Evolutionary conservation across 2,797 vertebrate genomes (phyloP), one percentile per base, ranked within the genome.

Genomic region (Etheostoma perlongum): DNA sequence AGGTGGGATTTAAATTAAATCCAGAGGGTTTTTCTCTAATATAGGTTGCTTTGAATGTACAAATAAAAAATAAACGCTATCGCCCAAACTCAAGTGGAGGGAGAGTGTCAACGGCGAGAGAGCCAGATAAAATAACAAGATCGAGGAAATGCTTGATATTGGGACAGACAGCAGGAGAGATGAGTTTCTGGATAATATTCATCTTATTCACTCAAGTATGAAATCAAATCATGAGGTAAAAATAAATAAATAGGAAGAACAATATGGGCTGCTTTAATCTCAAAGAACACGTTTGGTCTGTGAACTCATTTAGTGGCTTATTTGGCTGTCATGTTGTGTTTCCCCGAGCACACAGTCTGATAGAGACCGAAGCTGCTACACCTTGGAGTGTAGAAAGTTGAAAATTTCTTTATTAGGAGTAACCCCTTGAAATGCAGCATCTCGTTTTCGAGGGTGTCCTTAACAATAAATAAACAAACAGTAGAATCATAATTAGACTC

Each of bases 1-100:
- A 92, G 89, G 78, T 90, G 74, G 84, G 90, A 91, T 92, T 92
- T 89, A 72, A 84, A 61, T 83, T 89, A 83, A 93, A 93, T 90
- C 85, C 84, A 74, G 40, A 84, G 58, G 46, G 21, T 67, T 68
- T 21, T 47, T 47, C 66, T 67, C 60, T 73, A 85, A 88, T 88
- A 86, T 83, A 83, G 79, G 59, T 78, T 83, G 68, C 59, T 84
- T 78, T 86, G 75, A 92, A 84, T 91, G 79, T 85, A 88, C 72
- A 78, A 82, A 86, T 81, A 75, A 75, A 66, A 14, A 59, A n/a
- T 53, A 67, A 55, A 81, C 74, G 59, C 57, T 72, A 67, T 70
- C 66, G 76, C 16, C 59, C 18, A 46, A 70, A 73, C 59, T 74
- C 58, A 64, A 33, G 57, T 51, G 27, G 55, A 78, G 55, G 44